Conservation (phyloP, 2,888 invertebrate genomes). For the Ernsta delagoae region DNA sequence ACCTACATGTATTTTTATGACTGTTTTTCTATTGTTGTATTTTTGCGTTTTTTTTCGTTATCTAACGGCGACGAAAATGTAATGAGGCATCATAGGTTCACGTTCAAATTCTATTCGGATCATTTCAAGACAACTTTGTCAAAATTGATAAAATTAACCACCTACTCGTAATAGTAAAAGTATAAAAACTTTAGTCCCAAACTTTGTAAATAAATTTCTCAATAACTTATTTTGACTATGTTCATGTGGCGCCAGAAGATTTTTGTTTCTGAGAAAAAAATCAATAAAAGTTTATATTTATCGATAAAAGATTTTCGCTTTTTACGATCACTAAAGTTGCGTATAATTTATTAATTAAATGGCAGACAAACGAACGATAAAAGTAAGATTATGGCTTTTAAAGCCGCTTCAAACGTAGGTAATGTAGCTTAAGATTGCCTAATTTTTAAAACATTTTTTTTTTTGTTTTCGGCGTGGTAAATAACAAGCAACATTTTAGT, state of each 20-base stretch:
- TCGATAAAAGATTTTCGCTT: not conserved
- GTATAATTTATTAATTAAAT: not conserved
- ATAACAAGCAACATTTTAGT: not conserved
- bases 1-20: too few relatives aligned
- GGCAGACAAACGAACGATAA: not conserved
- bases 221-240: not conserved
- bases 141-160: too few relatives aligned
- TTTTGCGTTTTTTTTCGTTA: too few relatives aligned
- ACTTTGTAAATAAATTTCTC: not conserved
- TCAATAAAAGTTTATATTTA: not conserved
- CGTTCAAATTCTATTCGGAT: too few relatives aligned
- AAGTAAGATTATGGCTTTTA: not conserved
- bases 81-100: too few relatives aligned
- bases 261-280: conserved; percentile 4
- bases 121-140: too few relatives aligned
- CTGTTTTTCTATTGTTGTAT: too few relatives aligned
- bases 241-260: not conserved
- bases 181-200: not conserved
- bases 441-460: not conserved
- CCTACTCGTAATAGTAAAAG: not conserved
- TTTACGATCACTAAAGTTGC: not conserved
- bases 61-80: too few relatives aligned
- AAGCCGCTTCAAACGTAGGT: not conserved
- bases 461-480: not conserved
- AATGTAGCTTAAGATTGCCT: not conserved